Conservation (phyloP, 2,113 vertebrate genomes). For the Zosterops japonicus region DNA sequence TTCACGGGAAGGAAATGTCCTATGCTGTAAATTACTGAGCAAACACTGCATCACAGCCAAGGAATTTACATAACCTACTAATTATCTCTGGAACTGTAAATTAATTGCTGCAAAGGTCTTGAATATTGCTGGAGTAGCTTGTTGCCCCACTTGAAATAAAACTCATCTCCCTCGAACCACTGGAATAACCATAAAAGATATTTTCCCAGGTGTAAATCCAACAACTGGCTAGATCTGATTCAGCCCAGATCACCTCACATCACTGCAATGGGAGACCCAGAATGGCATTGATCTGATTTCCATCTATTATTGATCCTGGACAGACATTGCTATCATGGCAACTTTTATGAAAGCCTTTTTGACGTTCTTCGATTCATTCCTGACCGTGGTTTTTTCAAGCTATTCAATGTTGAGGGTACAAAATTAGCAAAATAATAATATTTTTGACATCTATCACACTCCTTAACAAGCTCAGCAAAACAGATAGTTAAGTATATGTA, state of each 20-base stretch:
- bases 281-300: not conserved
- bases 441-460: not conserved
- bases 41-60: not conserved
- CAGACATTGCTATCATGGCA: not conserved
- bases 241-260: not conserved
- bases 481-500: not conserved
- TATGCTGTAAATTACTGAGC: not conserved
- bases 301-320: not conserved
- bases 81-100: not conserved
- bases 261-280: not conserved
- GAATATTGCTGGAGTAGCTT: not conserved
- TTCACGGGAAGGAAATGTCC: not conserved
- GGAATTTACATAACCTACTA: not conserved
- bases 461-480: not conserved
- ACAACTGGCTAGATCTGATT: not conserved
- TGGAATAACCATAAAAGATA: not conserved
- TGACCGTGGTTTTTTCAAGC: not conserved
- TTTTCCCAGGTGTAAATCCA: not conserved
- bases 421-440: not conserved
- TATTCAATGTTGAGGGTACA: not conserved
- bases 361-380: not conserved
- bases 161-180: not conserved
- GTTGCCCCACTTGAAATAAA: not conserved
- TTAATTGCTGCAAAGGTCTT: not conserved
- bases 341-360: not conserved